Conservation (phyloP, 2,888 invertebrate species). For the Synanthedon myopaeformis region DNA sequence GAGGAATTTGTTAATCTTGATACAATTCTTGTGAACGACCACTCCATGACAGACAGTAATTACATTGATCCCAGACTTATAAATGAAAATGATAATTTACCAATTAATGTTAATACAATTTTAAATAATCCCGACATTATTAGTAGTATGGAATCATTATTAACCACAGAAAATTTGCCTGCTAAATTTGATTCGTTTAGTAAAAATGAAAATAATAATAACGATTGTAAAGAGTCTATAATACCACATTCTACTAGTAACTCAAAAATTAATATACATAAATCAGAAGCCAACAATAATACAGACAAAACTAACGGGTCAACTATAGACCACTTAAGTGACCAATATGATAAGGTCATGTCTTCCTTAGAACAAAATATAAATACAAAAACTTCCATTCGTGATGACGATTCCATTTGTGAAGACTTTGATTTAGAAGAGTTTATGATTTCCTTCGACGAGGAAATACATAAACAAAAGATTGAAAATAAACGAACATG, state of each 20-base stretch:
- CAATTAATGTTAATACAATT: slow-evolving; percentile 68
- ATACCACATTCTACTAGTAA: slow-evolving; percentile 14
- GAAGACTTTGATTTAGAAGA: slow-evolving; percentile 75
- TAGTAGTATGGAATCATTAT: slow-evolving; percentile 64
- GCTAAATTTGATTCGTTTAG: slow-evolving; percentile 60
- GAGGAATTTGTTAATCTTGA: slow-evolving; percentile 63
- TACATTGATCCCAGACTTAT: slow-evolving; percentile 73
- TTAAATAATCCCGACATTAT: slow-evolving; percentile 63
- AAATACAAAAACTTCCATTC: slow-evolving; percentile 53
- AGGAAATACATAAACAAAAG: slow-evolving; percentile 65
- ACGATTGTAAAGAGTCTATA: slow-evolving; percentile 22
- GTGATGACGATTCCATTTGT: slow-evolving; percentile 66
- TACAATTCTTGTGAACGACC: slow-evolving; percentile 47
- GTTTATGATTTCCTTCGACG: slow-evolving; percentile 76
- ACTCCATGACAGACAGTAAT: slow-evolving; percentile 63
- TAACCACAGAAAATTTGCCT: slow-evolving; percentile 62
- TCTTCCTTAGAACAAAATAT: slow-evolving; percentile 62
- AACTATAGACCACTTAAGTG: slow-evolving; percentile 51
- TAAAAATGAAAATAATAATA: slow-evolving; percentile 31
- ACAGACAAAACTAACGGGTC: slow-evolving; percentile 28
- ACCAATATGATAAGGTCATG: slow-evolving; percentile 66
- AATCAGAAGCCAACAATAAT: slow-evolving; percentile 33
- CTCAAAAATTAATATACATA: slow-evolving; percentile 22
- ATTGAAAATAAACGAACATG: slow-evolving; percentile 53
- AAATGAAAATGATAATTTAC: slow-evolving; percentile 78